These are phyloP conservation scores for Heteropelma amictum DNA, from an alignment of 2,888 invertebrate genomes.

Conservation along the genomic window DNA sequence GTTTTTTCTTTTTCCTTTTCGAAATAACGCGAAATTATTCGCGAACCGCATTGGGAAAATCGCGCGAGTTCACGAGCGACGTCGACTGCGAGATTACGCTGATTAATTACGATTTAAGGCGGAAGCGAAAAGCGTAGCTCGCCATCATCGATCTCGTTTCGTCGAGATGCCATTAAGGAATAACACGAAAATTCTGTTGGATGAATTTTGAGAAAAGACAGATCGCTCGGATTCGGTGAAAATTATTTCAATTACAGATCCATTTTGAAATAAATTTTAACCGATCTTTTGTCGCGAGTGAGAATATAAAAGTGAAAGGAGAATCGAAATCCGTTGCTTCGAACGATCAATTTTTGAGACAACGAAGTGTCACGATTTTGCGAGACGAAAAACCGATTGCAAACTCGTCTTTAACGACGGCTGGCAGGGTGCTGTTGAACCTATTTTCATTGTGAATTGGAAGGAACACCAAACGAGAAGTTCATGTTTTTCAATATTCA, in stretches of 20 bases:
- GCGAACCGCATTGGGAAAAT: not conserved
- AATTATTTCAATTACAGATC: slow-evolving; percentile 77
- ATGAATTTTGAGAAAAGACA: not conserved
- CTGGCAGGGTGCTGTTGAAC: not conserved
- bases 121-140: too few relatives aligned
- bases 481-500: too few relatives aligned
- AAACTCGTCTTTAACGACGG: slow-evolving; percentile 2
- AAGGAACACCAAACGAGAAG: too few relatives aligned
- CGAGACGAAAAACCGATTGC: not conserved
- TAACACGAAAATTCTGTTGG: not conserved
- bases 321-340: not conserved
- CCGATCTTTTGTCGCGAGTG: slow-evolving; percentile 57
- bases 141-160: too few relatives aligned
- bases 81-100: too few relatives aligned
- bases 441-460: too few relatives aligned
- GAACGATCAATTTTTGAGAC: not conserved
- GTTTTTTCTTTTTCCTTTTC: not conserved
- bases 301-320: not conserved
- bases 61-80: not conserved
- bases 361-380: not conserved
- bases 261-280: slow-evolving; percentile 77
- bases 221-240: slow-evolving; percentile 63
- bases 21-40: not conserved
- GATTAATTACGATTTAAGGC: too few relatives aligned
- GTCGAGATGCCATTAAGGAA: not conserved